Base-by-base conservation (phyloP, 2,888 invertebrate species). In the Thymelicus sylvestris region DNA sequence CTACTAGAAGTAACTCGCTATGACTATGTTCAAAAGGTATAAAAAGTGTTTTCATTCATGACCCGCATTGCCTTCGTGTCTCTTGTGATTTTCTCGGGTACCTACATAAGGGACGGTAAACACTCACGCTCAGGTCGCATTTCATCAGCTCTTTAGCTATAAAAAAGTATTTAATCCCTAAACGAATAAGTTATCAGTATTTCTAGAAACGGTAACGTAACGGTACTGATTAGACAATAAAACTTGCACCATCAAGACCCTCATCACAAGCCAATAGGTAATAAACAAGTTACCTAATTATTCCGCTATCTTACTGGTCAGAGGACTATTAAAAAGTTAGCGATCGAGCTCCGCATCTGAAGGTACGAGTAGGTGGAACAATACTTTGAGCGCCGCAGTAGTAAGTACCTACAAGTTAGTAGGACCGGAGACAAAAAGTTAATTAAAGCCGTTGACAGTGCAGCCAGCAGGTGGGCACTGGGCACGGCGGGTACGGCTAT, bases 371-470 rank as follows among this genome's bases (percentile, higher is more conserved):
- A 59, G 7, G 13, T 38, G 0, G 39, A 1, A 31, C 31, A 52
- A 24, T 24, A 31, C 55, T 69, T 62, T 70, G 50, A 70, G 47
- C 0, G 50, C 41, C 60, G 47, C 3, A 31, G 59, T 64, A 44
- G 44, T 44, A 3, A 10, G 41, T 52, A 60, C 15, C 13, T 52
- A 64, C 38, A 8, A 64, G 57, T 57, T 65, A 70, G 65, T 70
- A 65, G 15, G 48, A 71, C 13, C 61, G 66, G 80, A 87, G 85
- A 89, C 89, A 91, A 92, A 91, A 92, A 92, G 90, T 91, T 91
- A 92, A 92, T 92, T 91, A 92, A 88, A 87, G 76, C 71, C 74
- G 77, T 75, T 79, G 80, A 80, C 80, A 81, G 78, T 66, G 69
- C 71, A 50, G 73, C 73, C 73, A 66, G 78, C 78, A 77, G 90